A percentile compares a stretch with the other conserved stretches of the same genome.
Evolutionary conservation across 2,797 vertebrate genomes (phyloP).

Genomic region (Neosilurus hyrtlii): DNA sequence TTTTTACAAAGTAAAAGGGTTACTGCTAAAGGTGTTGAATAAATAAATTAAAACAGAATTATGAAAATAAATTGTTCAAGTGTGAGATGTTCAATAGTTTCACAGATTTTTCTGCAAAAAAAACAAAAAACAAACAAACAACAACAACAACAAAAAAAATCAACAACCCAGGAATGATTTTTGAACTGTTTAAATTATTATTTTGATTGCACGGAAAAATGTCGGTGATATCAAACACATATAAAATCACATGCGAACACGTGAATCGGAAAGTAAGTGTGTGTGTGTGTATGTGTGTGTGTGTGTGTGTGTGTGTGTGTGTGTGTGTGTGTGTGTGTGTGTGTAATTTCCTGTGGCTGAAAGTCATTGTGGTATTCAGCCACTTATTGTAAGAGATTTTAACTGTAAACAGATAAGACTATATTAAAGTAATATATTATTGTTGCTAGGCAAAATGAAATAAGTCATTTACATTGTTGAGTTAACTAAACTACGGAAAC

Average conservation of each 20-base stretch:
- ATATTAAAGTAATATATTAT: slow-evolving; percentile 13
- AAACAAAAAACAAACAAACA: neutral
- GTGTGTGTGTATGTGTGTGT: neutral
- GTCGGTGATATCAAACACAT: neutral
- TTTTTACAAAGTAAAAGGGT: neutral
- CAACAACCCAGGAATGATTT: neutral
- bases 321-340: too few species aligned
- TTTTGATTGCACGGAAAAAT: neutral
- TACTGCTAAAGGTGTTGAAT: neutral
- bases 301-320: neutral
- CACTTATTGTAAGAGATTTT: neutral
- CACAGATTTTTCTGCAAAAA: neutral
- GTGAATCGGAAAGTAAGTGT: neutral
- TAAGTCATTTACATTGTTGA: neutral
- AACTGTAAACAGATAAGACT: neutral
- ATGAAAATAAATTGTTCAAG: neutral
- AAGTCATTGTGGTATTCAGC: neutral
- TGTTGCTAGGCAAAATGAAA: neutral
- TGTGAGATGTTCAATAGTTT: neutral
- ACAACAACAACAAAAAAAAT: too few species aligned
- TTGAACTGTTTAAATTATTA: neutral
- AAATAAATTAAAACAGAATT: neutral
- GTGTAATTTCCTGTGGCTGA: neutral
- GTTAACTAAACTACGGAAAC: neutral
- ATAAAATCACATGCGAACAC: neutral